Base-by-base conservation (phyloP, 64 coral and sea anemone species). In the Dendronephthya gigantea region DNA sequence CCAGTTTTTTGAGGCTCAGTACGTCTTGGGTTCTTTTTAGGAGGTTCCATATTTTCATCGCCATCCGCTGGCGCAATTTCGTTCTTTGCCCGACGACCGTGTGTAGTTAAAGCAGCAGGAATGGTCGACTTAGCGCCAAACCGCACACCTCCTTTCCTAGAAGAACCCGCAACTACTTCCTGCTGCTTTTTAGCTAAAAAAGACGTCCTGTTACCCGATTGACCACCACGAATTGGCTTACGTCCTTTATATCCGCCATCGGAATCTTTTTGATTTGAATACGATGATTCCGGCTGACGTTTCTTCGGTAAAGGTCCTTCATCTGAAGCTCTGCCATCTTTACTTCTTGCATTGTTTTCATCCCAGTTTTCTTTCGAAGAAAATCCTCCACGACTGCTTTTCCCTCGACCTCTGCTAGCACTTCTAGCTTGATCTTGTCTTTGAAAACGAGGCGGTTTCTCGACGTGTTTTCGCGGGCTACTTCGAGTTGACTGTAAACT, bases 151-250 rank as follows among this genome's bases (percentile, higher is more conserved):
- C 72, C 72, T 35, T 79, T 79, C 31, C 72, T 34, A 7, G 88
- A 90, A 76, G 95, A 93, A 93, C 95, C 95, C 37, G 91, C 95
- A 93, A 69, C 92, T 91, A 91, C 91, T 93, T 89, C 95, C 95
- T 98, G 95, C 93, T 95, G 93, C 95, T 83, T 98, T 93, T 98
- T 92, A 43, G 79, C 92, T 98, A 98, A 98, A 98, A 98, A 98
- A 98, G 91, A 58, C 34, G 86, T 98, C 95, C 47, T 87, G 74
- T 49, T 93, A 88, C 82, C 88, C 90, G 45, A 84, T 83, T 85
- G 72, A 79, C 72, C 32, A 79, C 72, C 72, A 12, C 72, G 72
- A 37, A 35, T 19, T 33, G 72, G 16, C 17, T 62, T 62, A n/a
- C 55, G 55, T 4, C 32, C 32, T 39, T 35, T 79, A 39, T 79